Evolutionary conservation across 1,140 invertebrate genomes (phyloP).

Genomic region (Monomorium pharaonis): DNA sequence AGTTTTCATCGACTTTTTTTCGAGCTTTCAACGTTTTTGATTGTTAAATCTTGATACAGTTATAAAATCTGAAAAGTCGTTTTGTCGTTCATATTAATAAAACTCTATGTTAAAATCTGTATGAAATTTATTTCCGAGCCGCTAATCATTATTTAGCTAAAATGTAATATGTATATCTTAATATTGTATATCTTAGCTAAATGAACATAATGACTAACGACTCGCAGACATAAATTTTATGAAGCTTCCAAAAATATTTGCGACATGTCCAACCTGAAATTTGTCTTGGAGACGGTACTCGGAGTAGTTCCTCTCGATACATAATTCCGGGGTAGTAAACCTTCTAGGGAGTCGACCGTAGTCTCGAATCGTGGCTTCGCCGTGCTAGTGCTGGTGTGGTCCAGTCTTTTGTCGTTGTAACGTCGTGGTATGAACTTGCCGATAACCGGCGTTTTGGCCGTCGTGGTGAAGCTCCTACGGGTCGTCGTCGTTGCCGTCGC

Average conservation of each 20-base stretch:
- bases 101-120: neutral
- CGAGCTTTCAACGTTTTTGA: no score
- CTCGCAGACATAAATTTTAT: neutral
- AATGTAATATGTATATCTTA: neutral
- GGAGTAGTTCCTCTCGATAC: neutral
- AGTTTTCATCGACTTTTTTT: neutral
- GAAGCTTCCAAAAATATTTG: neutral
- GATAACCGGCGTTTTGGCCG: slow-evolving; percentile 84
- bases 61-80: neutral
- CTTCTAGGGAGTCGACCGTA: slow-evolving; percentile 66
- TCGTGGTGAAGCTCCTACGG: slow-evolving; percentile 77
- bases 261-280: slow-evolving; percentile 57
- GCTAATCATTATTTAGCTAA: neutral
- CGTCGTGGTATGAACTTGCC: slow-evolving; percentile 88
- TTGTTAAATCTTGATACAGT: neutral
- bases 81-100: neutral
- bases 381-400: slow-evolving; percentile 29
- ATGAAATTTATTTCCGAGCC: neutral
- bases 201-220: no score
- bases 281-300: slow-evolving; percentile 23
- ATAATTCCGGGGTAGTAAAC: slow-evolving; percentile 70
- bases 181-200: no score
- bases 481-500: slow-evolving; percentile 14
- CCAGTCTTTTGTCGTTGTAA: slow-evolving; percentile 80
- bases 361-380: slow-evolving; percentile 59